Percentiles rank a stretch among this genome's conserved stretches.
These are phyloP conservation scores for Patella caerulea DNA, from an alignment of 2,888 invertebrate species.

Conservation along the genomic window DNA sequence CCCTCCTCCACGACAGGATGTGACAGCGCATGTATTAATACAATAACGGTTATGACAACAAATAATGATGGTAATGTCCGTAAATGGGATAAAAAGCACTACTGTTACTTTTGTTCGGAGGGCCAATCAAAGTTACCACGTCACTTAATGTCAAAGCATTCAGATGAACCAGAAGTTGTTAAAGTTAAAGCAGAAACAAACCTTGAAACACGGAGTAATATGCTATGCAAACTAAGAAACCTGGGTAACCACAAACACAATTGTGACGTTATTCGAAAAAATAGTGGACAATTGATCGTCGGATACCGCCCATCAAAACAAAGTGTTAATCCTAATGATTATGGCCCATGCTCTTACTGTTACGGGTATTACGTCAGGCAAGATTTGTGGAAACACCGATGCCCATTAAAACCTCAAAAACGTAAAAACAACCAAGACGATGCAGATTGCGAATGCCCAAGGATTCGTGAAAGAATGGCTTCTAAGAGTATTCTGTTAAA, in stretches of 20 bases:
- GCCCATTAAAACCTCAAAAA: not conserved
- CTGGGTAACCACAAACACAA: conserved; percentile 4
- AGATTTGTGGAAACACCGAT: not conserved
- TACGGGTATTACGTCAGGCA: not conserved
- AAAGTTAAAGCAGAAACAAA: not conserved
- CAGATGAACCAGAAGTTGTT: not conserved
- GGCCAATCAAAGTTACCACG: not conserved
- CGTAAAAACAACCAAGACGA: not conserved
- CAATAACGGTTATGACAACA: not conserved
- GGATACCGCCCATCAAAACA: not conserved
- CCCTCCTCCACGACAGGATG: no score
- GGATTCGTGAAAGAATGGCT: not conserved
- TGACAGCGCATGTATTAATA: not conserved
- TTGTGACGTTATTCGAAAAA: not conserved
- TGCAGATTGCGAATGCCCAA: not conserved
- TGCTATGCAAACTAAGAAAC: not conserved
- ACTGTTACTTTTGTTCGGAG: not conserved
- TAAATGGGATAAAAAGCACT: not conserved
- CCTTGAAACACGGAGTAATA: not conserved
- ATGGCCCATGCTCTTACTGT: not conserved
- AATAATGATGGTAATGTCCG: not conserved
- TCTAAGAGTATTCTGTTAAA: not conserved
- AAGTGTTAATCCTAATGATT: not conserved
- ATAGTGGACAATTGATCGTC: not conserved
- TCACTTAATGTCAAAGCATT: not conserved